phyloP scores from a whole-genome alignment of 1,140 invertebrate genomes.

The Arion vulgaris region DNA sequence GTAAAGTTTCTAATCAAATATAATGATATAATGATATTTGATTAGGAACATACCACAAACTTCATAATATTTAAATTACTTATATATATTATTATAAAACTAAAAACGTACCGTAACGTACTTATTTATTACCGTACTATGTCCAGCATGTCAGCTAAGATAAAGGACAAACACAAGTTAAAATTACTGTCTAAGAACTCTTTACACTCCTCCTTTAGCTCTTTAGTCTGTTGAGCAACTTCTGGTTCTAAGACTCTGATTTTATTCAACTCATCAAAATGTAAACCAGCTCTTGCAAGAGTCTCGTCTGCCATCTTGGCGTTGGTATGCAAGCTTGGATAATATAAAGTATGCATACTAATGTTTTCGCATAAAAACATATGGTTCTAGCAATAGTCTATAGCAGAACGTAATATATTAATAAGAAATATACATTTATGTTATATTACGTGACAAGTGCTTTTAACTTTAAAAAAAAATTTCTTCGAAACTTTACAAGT shows the following conservation, averaged over 20 bases:
- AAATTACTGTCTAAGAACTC: constrained; percentile 86
- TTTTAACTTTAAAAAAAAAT: no score
- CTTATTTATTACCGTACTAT: no score
- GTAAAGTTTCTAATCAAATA: no score
- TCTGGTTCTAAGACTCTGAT: constrained; percentile 86
- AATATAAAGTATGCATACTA: neutral
- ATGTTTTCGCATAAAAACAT: neutral
- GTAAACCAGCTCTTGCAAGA: constrained; percentile 82
- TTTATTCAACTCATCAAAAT: constrained; percentile 90
- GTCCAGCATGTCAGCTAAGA: no score
- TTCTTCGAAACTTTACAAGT: no score
- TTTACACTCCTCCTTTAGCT: constrained; percentile 86
- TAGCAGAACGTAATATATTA: neutral
- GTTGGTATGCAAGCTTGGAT: constrained; percentile 49
- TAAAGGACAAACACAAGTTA: no score
- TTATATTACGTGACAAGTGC: neutral
- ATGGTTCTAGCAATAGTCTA: neutral
- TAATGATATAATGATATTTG: no score
- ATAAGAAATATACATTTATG: neutral
- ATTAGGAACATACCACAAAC: no score
- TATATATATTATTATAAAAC: no score
- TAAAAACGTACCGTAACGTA: no score
- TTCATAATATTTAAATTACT: no score
- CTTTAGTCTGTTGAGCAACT: constrained; percentile 82
- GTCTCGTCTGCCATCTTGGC: constrained; percentile 81